Base-by-base conservation (phyloP, 1,140 invertebrate genomes). In the Steinernema feltiae region DNA sequence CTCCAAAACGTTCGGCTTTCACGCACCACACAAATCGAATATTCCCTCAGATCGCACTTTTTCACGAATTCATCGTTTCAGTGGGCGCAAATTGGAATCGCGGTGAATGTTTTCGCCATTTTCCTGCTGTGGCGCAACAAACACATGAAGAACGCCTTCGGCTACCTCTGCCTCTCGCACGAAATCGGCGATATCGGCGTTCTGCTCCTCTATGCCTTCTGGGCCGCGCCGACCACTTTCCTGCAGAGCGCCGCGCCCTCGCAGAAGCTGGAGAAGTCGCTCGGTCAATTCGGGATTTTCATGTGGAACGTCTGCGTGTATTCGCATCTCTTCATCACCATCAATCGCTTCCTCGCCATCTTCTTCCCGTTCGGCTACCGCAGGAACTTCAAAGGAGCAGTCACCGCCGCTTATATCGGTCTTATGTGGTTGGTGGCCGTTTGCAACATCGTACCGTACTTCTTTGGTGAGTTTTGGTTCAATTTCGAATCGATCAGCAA, bases 121-220 rank as follows among this genome's bases (percentile, higher is more conserved):
- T 3, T 63, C 12, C 53, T 63, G 3, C 15, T 27, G 3, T 63
- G 53, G 53, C 12, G 24, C 12, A 63, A 63, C 53, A 63, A 63
- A 63, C 53, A 63, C 53, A 63, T 63, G 53, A 3, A 3, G 15
- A 63, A 63, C 53, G 53, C 53, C 53, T 63, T 63, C 24, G 53
- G 53, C 53, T 63, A 63, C 53, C 53, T 63, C 12, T 63, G 53
- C 53, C 24, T 63, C 15, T 63, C 53, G 53, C 53, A 63, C 53
- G 53, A 63, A 27, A 63, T 63, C 53, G 53, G 53, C 24, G 53
- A 63, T 27, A 63, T 63, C 53, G 53, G 53, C 15, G 12, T 12
- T 21, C 53, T 63, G 15, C 24, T 63, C 2, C 53, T 63, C 24
- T 63, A 63, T 21, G 53, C 53, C 12, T 63, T 63, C 24, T 63